These are phyloP conservation scores for Dexiosoma caninum DNA, from an alignment of 2,888 invertebrate genomes.

Conservation along the genomic window DNA sequence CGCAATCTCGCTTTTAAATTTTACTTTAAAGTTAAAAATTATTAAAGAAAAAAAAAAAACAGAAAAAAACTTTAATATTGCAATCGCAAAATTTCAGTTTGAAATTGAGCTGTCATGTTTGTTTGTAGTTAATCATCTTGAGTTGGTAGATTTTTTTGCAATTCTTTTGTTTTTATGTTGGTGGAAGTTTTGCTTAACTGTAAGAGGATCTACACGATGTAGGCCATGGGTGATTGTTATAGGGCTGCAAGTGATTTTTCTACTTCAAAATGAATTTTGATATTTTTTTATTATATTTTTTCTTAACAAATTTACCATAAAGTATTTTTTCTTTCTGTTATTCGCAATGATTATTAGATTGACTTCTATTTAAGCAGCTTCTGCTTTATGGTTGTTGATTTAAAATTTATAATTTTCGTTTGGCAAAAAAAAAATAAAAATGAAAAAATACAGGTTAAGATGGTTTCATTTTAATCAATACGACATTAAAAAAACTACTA, in stretches of 20 bases:
- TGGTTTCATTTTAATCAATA: conserved; percentile 35
- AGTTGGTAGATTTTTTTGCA: conserved; percentile 53
- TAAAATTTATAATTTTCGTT: conserved; percentile 49
- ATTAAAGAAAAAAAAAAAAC: too few species aligned
- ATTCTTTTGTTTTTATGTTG: conserved; percentile 31
- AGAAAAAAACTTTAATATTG: conserved; percentile 38
- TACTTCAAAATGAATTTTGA: conserved; percentile 14
- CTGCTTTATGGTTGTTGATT: conserved; percentile 54
- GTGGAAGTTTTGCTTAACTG: conserved; percentile 58
- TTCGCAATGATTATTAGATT: conserved; percentile 60
- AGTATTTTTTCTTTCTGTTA: conserved; percentile 39
- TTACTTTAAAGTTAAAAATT: conserved; percentile 8
- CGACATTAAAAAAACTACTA: conserved; percentile 24
- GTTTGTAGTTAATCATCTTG: conserved; percentile 76
- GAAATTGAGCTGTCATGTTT: conserved; percentile 77
- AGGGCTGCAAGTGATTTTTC: conserved; percentile 72
- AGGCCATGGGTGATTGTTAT: conserved; percentile 63
- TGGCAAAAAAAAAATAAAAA: too few species aligned
- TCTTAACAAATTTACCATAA: not conserved
- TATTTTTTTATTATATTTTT: not conserved
- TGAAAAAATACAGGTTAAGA: conserved; percentile 50
- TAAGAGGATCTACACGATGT: conserved; percentile 63
- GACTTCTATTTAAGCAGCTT: conserved; percentile 53
- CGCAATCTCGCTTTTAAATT: conserved; percentile 52
- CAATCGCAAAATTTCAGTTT: conserved; percentile 62